phyloP scores from a whole-genome alignment of 1,140 invertebrate genomes.

The Periplaneta americana region DNA sequence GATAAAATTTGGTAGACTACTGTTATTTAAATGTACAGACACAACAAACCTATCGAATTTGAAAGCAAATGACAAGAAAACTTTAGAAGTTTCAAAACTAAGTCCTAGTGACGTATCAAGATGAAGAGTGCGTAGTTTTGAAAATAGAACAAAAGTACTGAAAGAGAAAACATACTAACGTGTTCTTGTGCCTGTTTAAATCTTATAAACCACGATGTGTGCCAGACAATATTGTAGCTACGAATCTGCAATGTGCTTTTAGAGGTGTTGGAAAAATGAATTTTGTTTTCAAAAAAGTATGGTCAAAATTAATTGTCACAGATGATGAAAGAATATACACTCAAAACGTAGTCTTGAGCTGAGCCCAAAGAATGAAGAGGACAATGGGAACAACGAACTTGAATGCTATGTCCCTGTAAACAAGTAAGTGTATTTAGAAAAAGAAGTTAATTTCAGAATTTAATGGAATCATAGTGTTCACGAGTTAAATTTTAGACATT shows the following conservation, averaged over 20 bases:
- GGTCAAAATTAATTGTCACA: not conserved
- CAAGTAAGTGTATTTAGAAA: conserved; percentile 35
- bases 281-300: conserved; percentile 8
- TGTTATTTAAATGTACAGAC: too few relatives aligned
- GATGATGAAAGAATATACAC: not conserved
- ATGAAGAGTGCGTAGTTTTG: conserved; percentile 32
- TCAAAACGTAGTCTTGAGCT: not conserved
- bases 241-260: conserved; percentile 38
- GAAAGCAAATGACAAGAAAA: too few relatives aligned
- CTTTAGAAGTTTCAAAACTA: too few relatives aligned
- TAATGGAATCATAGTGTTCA: too few relatives aligned
- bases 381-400: conserved; percentile 17
- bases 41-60: too few relatives aligned
- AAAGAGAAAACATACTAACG: conserved; percentile 30
- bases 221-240: conserved; percentile 35
- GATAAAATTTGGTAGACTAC: too few relatives aligned
- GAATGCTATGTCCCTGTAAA: conserved; percentile 32
- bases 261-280: conserved; percentile 32
- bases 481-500: too few relatives aligned
- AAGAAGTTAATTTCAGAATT: conserved; percentile 36
- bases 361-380: not conserved
- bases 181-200: conserved; percentile 39
- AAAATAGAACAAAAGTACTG: conserved; percentile 22
- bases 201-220: conserved; percentile 42
- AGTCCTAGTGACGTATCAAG: conserved; percentile 39